Base-by-base conservation (phyloP, 2,888 invertebrate species). In the Drosophila conformis region DNA sequence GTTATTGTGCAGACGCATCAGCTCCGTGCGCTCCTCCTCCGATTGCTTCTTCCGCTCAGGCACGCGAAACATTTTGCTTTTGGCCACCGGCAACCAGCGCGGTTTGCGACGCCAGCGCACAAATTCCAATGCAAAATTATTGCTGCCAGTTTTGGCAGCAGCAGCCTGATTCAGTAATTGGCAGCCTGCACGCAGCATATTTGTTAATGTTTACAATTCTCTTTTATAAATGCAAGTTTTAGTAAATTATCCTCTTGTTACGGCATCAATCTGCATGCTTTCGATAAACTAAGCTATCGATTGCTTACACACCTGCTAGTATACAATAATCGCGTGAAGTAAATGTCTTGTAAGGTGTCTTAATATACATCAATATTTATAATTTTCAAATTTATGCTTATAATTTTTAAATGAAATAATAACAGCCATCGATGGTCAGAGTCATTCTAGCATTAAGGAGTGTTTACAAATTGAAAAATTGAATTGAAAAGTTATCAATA, bases 21-120 rank as follows among this genome's bases (percentile, higher is more conserved):
- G 90, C 93, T 97, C 97, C 3, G 93, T 76, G 0, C 87, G 82
- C 87, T 98, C 97, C 46, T 96, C 96, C 69, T 90, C 85, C 0
- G 95, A 94, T 56, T 96, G 91, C 69, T 92, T 92, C 27, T 94
- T 94, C 51, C 95, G 94, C 81, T 94, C 93, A 0, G 96, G 95
- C 70, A 97, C 94, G 77, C 95, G 95, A 92, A 95, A 97, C 56
- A 96, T 78, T 94, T 97, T 98, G 80, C 95, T 95, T 93, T 96
- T 97, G 0, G 97, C 97, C 18, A 95, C 95, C 3, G 97, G 96
- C 54, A 97, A 66, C 97, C 97, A 97, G 74, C 95, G 94, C 0
- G 97, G 97, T 92, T 98, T 97, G 80, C 96, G 94, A 69, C 93
- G 93, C 94, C 95, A 95, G 81, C 95, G 93, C 10, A 95, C 93